Evolutionary conservation across 2,888 invertebrate species (phyloP).

Genomic region (Spisula solida): DNA sequence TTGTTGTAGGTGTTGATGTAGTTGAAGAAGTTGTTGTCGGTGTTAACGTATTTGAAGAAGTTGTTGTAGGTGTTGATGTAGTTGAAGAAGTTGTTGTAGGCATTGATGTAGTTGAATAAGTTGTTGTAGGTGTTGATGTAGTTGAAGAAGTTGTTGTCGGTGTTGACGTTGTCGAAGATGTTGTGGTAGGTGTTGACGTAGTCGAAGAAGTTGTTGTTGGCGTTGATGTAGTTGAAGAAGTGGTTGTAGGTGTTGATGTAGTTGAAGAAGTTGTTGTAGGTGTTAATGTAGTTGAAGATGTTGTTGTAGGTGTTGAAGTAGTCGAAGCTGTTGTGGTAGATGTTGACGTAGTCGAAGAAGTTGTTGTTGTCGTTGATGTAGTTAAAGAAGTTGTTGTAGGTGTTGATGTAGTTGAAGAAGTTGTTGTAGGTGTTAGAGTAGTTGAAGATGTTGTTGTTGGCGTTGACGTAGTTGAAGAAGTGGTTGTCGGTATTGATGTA

Average conservation of each 20-base stretch:
- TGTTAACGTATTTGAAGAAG: neutral
- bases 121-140: neutral
- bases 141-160: too few species aligned
- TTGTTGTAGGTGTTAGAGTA: neutral
- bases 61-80: neutral
- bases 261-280: neutral
- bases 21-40: neutral
- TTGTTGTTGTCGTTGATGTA: neutral
- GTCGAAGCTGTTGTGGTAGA: too few species aligned
- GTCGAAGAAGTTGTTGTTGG: too few species aligned
- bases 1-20: neutral
- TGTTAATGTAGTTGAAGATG: neutral
- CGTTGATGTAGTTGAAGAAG: too few species aligned
- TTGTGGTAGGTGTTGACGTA: too few species aligned
- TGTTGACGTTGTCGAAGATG: too few species aligned
- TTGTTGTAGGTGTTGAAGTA: neutral
- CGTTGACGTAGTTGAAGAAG: neutral
- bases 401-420: neutral
- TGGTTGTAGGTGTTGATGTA: too few species aligned
- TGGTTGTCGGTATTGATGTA: neutral
- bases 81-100: neutral
- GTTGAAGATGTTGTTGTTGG: neutral
- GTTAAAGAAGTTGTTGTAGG: neutral
- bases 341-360: neutral
- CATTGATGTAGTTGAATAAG: neutral